A percentile compares a stretch with the other conserved stretches of the same genome.
Evolutionary conservation across 2,888 invertebrate genomes (phyloP).

Genomic region (Limnephilus auricula): DNA sequence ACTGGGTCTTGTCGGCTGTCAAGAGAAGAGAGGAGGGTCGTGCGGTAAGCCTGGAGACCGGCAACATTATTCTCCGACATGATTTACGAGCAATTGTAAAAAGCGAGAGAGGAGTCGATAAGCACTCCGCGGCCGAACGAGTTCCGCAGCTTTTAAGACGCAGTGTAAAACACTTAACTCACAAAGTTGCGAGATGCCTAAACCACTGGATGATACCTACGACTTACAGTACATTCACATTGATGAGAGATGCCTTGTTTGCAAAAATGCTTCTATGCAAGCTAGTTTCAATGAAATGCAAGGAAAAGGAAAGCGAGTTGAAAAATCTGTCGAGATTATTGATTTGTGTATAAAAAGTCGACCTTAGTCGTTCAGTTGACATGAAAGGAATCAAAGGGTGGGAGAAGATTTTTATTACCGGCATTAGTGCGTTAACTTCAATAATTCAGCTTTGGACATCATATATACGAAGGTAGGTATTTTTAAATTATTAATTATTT

Average conservation of each 20-base stretch:
- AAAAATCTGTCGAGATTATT: too few relatives aligned
- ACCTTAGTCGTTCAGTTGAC: too few relatives aligned
- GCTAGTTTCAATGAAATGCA: not conserved
- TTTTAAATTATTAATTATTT: too few relatives aligned
- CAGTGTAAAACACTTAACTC: constrained; percentile 52
- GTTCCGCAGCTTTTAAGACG: constrained; percentile 53
- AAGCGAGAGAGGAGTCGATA: constrained; percentile 59
- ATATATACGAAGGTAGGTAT: too few relatives aligned
- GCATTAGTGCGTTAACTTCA: too few relatives aligned
- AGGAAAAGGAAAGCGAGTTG: too few relatives aligned
- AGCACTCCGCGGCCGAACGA: constrained; percentile 59
- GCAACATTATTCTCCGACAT: constrained; percentile 55
- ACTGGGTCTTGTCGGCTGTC: not conserved
- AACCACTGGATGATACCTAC: not conserved
- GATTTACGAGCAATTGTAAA: constrained; percentile 64
- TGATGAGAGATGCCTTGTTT: not conserved
- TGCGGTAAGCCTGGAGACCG: constrained; percentile 27
- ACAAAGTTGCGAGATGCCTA: constrained; percentile 48
- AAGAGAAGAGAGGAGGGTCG: constrained; percentile 12
- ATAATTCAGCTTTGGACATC: too few relatives aligned
- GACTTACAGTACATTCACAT: too few relatives aligned
- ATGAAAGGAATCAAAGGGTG: too few relatives aligned
- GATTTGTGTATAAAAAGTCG: too few relatives aligned
- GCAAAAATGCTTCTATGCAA: not conserved
- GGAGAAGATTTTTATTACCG: too few relatives aligned